These are phyloP conservation scores for Rostratula benghalensis DNA, from an alignment of 2,113 vertebrate species.

Conservation along the genomic window DNA sequence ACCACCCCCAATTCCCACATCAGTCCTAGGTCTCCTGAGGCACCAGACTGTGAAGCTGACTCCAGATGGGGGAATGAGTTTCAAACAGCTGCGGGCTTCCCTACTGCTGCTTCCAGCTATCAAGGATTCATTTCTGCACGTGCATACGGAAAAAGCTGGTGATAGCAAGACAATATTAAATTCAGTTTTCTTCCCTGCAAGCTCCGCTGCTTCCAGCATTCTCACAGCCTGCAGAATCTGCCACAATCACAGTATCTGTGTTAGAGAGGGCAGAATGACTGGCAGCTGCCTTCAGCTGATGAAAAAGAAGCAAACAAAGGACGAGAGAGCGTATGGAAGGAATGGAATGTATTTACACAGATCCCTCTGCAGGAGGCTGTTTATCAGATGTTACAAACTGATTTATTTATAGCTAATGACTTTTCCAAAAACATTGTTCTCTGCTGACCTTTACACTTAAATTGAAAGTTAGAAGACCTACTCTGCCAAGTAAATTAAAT, in stretches of 20 bases:
- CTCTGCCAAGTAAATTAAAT: background rate
- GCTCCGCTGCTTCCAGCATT: background rate
- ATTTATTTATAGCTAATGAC: slow-evolving; percentile 38
- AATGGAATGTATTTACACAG: background rate
- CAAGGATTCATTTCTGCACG: background rate
- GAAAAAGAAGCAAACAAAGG: background rate
- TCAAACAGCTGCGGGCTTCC: background rate
- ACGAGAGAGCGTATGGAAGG: background rate
- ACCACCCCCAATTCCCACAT: background rate
- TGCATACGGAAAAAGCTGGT: background rate
- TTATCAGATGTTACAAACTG: background rate
- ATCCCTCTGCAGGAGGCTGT: background rate
- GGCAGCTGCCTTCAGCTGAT: background rate
- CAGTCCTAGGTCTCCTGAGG: background rate
- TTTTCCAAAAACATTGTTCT: background rate
- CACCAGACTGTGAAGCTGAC: background rate
- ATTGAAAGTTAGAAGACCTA: background rate
- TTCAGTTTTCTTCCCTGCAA: background rate
- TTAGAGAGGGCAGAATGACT: background rate
- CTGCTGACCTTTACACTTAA: background rate
- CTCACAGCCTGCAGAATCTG: background rate
- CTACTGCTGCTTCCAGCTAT: background rate
- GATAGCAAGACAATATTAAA: background rate
- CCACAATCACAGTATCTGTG: background rate
- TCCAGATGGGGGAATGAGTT: background rate